These are phyloP conservation scores for Athene noctua DNA, from an alignment of 2,113 vertebrate species.

Conservation along the genomic window DNA sequence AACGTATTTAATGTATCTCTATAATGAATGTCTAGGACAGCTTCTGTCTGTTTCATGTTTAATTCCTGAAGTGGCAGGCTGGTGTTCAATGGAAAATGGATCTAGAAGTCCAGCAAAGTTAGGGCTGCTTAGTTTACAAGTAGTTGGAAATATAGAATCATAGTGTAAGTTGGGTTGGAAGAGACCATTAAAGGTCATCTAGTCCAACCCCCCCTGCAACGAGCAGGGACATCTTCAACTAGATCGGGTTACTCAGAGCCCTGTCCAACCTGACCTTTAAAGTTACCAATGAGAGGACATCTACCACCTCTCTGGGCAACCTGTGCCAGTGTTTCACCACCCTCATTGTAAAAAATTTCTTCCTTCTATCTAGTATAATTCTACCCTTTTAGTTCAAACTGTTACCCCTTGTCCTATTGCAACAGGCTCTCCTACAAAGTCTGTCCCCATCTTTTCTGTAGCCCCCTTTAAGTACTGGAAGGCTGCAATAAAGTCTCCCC, in stretches of 20 bases:
- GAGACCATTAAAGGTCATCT: background rate
- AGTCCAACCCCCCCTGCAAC: background rate
- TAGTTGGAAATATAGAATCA: background rate
- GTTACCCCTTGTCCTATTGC: fast-evolving
- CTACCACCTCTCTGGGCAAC: background rate
- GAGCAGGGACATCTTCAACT: background rate
- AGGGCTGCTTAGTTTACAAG: background rate
- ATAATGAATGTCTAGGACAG: background rate
- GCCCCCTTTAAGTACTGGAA: background rate
- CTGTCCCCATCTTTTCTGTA: background rate
- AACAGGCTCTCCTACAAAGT: background rate
- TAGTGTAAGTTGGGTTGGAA: background rate
- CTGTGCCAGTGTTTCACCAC: no score
- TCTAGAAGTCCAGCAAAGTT: background rate
- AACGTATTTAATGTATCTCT: background rate
- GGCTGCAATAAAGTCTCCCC: fast-evolving
- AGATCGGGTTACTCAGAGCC: background rate
- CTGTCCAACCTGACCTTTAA: background rate
- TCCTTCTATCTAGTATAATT: background rate
- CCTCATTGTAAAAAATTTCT: background rate
- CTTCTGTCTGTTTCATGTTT: background rate
- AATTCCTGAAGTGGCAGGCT: background rate
- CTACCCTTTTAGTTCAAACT: background rate
- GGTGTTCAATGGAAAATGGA: background rate
- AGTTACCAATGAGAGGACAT: background rate